A percentile compares a stretch with the other conserved stretches of the same genome.
Evolutionary conservation across 2,797 vertebrate genomes (phyloP).

Genomic region (Acipenser ruthenus): DNA sequence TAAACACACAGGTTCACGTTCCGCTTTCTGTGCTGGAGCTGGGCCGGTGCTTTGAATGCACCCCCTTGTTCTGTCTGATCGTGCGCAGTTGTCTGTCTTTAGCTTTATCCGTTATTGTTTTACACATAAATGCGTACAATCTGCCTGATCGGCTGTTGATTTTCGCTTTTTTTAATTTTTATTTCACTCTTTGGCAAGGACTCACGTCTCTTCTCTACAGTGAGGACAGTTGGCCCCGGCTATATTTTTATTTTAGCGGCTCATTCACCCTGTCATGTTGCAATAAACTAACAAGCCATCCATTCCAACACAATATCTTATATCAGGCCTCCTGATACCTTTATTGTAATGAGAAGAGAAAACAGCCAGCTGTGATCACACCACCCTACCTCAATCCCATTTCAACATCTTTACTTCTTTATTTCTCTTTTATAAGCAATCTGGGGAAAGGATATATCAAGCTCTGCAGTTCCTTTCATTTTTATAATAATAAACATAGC

Average conservation of each 20-base stretch:
- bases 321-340: constrained; percentile 28
- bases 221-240: constrained; percentile 21
- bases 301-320: constrained; percentile 27
- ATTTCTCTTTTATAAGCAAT: not conserved
- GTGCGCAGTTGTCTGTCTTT: too few species aligned
- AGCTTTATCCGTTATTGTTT: too few species aligned
- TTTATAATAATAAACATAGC: too few species aligned
- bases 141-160: too few species aligned
- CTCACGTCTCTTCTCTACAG: constrained; percentile 19
- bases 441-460: too few species aligned
- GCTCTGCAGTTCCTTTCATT: too few species aligned
- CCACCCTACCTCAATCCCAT: constrained; percentile 19
- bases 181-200: not conserved
- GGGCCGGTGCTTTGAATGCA: constrained; percentile 24
- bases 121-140: too few species aligned
- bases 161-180: not conserved
- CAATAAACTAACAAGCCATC: constrained; percentile 32
- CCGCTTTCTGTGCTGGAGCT: constrained; percentile 18
- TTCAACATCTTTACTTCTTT: constrained; percentile 14
- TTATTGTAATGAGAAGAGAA: constrained; percentile 29
- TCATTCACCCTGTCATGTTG: constrained; percentile 31
- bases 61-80: constrained; percentile 22
- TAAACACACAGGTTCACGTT: constrained; percentile 29
- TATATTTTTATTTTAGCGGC: constrained; percentile 31
- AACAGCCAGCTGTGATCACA: constrained; percentile 31